phyloP scores from a whole-genome alignment of 2,888 invertebrate genomes.

The Trachelus stipa region DNA sequence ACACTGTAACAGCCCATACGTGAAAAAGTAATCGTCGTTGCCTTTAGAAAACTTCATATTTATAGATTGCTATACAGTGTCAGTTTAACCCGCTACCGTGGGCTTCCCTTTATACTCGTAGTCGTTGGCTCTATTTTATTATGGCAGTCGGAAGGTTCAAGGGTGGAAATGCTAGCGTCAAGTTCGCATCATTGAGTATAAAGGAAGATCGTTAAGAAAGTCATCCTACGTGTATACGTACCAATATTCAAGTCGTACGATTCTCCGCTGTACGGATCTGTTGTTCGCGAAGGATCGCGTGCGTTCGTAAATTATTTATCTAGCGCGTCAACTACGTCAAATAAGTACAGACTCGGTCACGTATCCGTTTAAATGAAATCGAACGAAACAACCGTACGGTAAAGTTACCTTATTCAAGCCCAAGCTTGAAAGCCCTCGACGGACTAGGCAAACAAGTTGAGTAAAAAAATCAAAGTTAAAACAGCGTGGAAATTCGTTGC shows the following conservation, averaged over 20 bases:
- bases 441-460: neutral
- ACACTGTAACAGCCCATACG: neutral
- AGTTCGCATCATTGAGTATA: constrained; percentile 31
- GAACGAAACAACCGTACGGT: neutral
- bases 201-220: constrained; percentile 49
- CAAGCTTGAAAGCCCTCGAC: no score
- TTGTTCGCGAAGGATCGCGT: neutral
- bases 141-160: constrained; percentile 19
- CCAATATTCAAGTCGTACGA: neutral
- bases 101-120: constrained; percentile 35
- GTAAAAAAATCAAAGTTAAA: neutral
- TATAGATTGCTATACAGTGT: neutral
- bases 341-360: neutral
- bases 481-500: neutral
- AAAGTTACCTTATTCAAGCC: neutral
- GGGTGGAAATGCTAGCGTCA: neutral
- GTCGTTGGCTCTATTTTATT: constrained; percentile 49
- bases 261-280: neutral
- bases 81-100: neutral
- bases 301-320: neutral
- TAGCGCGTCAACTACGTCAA: neutral
- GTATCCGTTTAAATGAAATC: neutral
- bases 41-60: neutral
- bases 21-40: neutral
- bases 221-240: constrained; percentile 19